Evolutionary conservation across 2,113 vertebrate species (phyloP), one percentile per base, ranked within the genome.

Genomic region (Istiophorus platypterus): DNA sequence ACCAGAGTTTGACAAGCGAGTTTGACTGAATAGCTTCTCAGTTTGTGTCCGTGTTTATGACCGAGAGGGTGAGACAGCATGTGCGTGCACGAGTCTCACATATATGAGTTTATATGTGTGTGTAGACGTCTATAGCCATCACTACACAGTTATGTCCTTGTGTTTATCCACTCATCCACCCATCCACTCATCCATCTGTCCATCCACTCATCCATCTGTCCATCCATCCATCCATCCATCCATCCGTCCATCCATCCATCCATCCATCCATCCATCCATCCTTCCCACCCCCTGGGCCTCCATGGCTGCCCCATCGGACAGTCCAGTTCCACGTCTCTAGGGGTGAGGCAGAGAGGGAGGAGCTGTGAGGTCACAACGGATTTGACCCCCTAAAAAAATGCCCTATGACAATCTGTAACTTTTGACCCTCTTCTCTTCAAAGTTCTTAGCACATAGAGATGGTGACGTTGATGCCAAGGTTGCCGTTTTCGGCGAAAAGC

Each of bases 381-480:
- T 70, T 57, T 67, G 74, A 88, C 86, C 76, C 57, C 65, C 27
- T 37, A 20, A 61, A 74, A 71, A 86, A 82, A 79, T 39, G 81
- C 81, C 78, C 83, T 81, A 41, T 29, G 71, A 73, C 78, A 66
- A 81, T 65, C 71, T 76, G 74, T 61, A 75, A 87, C 77, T 52
- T 74, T 79, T 62, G 17, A 69, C 61, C 59, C 39, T 75, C 69
- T 54, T 69, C 51, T 54, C 39, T 59, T 26, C 18, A 51, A 39
- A 91, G 91, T 73, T 94, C 94, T 97, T 96, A 99, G 94, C 98
- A 99, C 98, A 99, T 99, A 85, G 98, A 99, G 96, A 99, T 99
- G 93, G 98, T 99, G 93, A 99, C 98, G 27, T 99, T 99, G 93
- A 99, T 99, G 91, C 98, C 98, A 96, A 99, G 96, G 92, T 99